Evolutionary conservation across 2,797 vertebrate species (phyloP).

Genomic region (Enteromius treurensis): DNA sequence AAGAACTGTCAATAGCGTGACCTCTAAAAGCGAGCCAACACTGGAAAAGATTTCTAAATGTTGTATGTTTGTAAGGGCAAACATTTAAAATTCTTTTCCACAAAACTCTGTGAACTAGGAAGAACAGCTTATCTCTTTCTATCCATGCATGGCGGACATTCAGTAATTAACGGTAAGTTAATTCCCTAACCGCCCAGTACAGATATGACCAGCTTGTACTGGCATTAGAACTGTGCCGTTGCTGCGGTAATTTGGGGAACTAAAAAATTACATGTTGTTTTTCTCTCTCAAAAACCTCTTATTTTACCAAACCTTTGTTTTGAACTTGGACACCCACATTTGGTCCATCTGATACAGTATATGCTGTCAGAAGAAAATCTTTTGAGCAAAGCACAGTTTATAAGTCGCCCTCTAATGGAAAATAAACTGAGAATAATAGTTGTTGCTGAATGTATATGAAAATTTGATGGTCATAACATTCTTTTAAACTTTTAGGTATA

Average conservation of each 20-base stretch:
- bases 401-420: conserved; percentile 3
- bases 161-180: conserved; percentile 28
- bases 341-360: conserved; percentile 21
- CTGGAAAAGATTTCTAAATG: conserved; percentile 1
- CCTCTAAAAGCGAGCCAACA: conserved; percentile 21
- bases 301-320: conserved; percentile 40
- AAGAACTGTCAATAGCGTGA: conserved; percentile 16
- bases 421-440: background rate
- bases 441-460: conserved; percentile 23
- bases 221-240: conserved; percentile 14
- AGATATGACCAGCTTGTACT: conserved; percentile 26
- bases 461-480: conserved; percentile 15
- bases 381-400: conserved; percentile 39
- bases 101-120: conserved; percentile 15
- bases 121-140: conserved; percentile 50
- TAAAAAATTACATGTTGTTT: conserved; percentile 32
- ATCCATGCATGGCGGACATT: conserved; percentile 42
- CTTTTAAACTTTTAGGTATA: conserved; percentile 79
- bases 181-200: conserved; percentile 27
- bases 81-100: conserved; percentile 12
- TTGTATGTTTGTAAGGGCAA: conserved; percentile 26
- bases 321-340: conserved; percentile 1
- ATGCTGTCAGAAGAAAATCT: conserved; percentile 11
- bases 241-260: conserved; percentile 36
- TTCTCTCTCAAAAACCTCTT: conserved; percentile 37